A percentile compares a stretch with the other conserved stretches of the same genome.
Conservation (phyloP, 2,113 vertebrate species). For the Dipodomys spectabilis region DNA sequence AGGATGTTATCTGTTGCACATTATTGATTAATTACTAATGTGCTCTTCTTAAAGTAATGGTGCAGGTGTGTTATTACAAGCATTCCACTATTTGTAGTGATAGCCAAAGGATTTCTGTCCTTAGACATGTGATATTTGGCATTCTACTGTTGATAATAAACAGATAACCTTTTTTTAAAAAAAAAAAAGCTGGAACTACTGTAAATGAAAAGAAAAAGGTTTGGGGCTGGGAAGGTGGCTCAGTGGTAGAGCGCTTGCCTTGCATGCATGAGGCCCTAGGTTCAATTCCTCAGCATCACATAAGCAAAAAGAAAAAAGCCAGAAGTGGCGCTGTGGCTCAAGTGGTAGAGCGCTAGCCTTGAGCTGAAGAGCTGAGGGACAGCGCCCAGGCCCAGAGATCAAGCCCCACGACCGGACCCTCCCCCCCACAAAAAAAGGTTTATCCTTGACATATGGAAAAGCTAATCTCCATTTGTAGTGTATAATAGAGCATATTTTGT, state of each 20-base stretch:
- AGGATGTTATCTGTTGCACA: too few relatives aligned
- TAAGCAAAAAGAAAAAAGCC: too few relatives aligned
- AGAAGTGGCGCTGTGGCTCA: too few relatives aligned
- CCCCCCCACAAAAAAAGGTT: background rate
- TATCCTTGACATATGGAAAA: background rate
- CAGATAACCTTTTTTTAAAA: too few relatives aligned
- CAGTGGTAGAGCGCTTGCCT: too few relatives aligned
- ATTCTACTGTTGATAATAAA: background rate
- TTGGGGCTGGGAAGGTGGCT: too few relatives aligned
- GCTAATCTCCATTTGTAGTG: background rate
- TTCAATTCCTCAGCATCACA: too few relatives aligned
- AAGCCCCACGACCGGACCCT: too few relatives aligned
- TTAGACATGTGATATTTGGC: background rate
- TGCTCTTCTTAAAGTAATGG: background rate
- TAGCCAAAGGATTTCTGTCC: background rate
- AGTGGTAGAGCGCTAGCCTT: too few relatives aligned
- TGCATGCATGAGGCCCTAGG: too few relatives aligned
- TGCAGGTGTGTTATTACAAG: background rate
- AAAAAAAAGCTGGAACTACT: background rate
- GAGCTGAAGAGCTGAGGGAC: too few relatives aligned
- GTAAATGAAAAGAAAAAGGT: background rate
- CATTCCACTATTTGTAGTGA: background rate
- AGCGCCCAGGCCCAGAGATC: too few relatives aligned
- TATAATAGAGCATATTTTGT: background rate
- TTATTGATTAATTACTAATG: background rate